Percentiles rank a stretch among this genome's conserved stretches.
Conservation (phyloP, 1,140 invertebrate genomes). For the Paracyclopina nana region DNA sequence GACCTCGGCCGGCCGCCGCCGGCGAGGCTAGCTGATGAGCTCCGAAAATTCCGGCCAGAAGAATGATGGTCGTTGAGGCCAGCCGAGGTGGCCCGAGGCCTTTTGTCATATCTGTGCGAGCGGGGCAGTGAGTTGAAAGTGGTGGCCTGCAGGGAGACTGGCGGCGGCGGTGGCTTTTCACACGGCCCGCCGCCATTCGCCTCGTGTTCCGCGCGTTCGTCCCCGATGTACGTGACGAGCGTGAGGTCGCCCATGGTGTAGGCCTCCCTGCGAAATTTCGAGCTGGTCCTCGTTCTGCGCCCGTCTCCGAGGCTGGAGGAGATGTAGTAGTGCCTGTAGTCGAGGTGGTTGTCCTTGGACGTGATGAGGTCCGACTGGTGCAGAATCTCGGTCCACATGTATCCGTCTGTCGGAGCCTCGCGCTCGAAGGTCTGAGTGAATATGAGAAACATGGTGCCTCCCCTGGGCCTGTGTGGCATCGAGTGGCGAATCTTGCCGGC, state of each 20-base stretch:
- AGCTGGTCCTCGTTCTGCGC: neutral
- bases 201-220: too few relatives aligned
- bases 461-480: neutral
- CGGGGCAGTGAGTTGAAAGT: too few relatives aligned
- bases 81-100: too few relatives aligned
- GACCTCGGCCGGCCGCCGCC: too few relatives aligned
- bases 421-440: neutral
- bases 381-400: slow-evolving; percentile 1
- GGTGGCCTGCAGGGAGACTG: too few relatives aligned
- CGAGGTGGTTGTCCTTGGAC: neutral
- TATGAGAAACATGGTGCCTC: neutral
- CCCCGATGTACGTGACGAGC: slow-evolving; percentile 3
- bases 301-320: neutral
- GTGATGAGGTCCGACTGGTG: neutral
- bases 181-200: too few relatives aligned
- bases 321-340: slow-evolving; percentile 11
- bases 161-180: too few relatives aligned
- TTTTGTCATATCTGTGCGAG: too few relatives aligned
- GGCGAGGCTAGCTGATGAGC: too few relatives aligned
- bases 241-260: slow-evolving; percentile 5
- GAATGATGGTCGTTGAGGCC: too few relatives aligned
- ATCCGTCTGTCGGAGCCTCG: neutral
- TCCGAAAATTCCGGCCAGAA: too few relatives aligned
- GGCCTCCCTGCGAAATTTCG: slow-evolving; percentile 6
- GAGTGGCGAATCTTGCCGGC: neutral